phyloP scores from a whole-genome alignment of 2,888 invertebrate genomes.

The Nephrocerus scutellatus region DNA sequence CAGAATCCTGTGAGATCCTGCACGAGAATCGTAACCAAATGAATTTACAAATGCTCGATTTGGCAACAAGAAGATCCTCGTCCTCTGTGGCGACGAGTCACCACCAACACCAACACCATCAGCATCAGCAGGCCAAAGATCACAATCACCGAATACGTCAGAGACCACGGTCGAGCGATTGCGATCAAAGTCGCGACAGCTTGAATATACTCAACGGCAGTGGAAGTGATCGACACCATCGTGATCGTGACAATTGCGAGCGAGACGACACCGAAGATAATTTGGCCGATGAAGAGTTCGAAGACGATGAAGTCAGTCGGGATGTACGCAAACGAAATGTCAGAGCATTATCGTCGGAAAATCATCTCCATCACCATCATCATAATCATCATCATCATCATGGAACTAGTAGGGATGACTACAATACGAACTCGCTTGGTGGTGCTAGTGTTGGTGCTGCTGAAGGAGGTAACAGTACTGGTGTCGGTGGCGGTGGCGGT shows the following conservation, averaged over 20 bases:
- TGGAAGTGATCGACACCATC: slow-evolving; percentile 26
- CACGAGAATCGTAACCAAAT: slow-evolving; percentile 44
- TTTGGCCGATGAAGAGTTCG: slow-evolving; percentile 45
- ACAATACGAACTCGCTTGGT: slow-evolving; percentile 23
- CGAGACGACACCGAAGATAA: slow-evolving; percentile 46
- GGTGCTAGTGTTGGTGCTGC: slow-evolving; percentile 25
- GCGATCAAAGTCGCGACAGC: slow-evolving; percentile 43
- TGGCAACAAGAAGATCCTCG: slow-evolving; percentile 22
- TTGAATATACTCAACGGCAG: slow-evolving; percentile 37
- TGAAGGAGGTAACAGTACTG: slow-evolving; percentile 17
- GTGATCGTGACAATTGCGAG: slow-evolving; percentile 33
- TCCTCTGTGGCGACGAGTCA: slow-evolving; percentile 22
- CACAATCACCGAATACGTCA: slow-evolving; percentile 40
- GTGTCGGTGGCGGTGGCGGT: slow-evolving; percentile 1
- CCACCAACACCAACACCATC: slow-evolving; percentile 12
- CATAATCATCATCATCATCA: slow-evolving; percentile 15
- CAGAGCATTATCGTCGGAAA: slow-evolving; percentile 18
- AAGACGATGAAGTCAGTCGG: slow-evolving; percentile 43
- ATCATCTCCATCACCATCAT: slow-evolving; percentile 13
- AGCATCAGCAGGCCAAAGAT: slow-evolving; percentile 30
- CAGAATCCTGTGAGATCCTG: slow-evolving; percentile 46
- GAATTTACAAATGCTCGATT: slow-evolving; percentile 36
- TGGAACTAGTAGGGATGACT: slow-evolving; percentile 24
- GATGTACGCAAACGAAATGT: slow-evolving; percentile 40
- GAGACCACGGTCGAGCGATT: slow-evolving; percentile 43